Conservation (phyloP, 2,888 invertebrate species). For the Odontocerum albicorne region DNA sequence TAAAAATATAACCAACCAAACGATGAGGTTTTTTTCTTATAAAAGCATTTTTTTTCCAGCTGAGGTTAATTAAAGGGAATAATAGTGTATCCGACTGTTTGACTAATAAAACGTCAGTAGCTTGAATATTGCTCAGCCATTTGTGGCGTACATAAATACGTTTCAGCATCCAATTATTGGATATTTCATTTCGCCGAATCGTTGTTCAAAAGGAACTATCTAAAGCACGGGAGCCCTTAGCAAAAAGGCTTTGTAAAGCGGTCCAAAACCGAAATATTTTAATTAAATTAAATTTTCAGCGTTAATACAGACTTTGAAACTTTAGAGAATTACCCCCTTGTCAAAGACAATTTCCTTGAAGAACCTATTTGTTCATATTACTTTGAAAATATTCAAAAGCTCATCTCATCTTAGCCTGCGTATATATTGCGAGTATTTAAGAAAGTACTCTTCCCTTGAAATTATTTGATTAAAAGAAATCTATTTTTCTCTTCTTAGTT, state of each 20-base stretch:
- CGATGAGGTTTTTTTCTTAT: too few relatives aligned
- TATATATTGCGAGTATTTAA: too few relatives aligned
- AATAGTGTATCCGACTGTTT: too few relatives aligned
- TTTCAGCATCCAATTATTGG: constrained; percentile 7
- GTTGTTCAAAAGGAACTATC: constrained; percentile 15
- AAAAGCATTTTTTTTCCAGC: too few relatives aligned
- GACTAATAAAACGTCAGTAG: neutral
- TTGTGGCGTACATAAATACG: neutral
- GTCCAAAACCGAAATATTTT: constrained; percentile 18
- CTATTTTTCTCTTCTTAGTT: too few relatives aligned
- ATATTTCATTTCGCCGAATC: neutral
- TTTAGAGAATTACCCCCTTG: constrained; percentile 4
- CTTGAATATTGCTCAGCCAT: constrained; percentile 1
- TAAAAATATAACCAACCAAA: too few relatives aligned
- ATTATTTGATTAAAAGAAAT: too few relatives aligned
- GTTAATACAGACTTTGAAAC: constrained; percentile 7
- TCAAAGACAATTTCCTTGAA: constrained; percentile 8
- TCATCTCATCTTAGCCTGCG: too few relatives aligned
- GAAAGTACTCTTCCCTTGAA: too few relatives aligned
- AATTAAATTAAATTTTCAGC: constrained; percentile 14
- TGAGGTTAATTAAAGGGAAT: too few relatives aligned
- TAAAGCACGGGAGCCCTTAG: constrained; percentile 7
- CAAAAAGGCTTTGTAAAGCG: constrained; percentile 11
- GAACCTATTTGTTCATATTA: neutral
- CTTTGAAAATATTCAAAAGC: neutral